These are phyloP conservation scores for Heliconius cydno DNA, from an alignment of 2,888 invertebrate species.

Conservation along the genomic window DNA sequence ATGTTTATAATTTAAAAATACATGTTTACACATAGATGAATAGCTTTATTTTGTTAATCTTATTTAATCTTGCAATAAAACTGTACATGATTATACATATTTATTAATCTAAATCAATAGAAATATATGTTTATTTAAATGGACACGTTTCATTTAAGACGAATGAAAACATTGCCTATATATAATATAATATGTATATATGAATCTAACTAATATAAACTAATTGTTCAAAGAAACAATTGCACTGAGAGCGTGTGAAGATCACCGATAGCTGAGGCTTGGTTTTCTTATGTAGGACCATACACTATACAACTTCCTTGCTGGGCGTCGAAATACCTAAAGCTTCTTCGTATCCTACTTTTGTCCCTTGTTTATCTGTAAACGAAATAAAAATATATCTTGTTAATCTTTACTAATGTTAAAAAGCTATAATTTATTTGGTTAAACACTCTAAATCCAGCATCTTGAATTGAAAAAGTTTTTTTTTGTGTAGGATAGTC, in stretches of 20 bases:
- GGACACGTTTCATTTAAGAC: slow-evolving; percentile 73
- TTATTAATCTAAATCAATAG: slow-evolving; percentile 69
- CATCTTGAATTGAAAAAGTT: too few relatives aligned
- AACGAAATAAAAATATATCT: slow-evolving; percentile 35
- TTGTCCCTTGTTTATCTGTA: slow-evolving; percentile 83
- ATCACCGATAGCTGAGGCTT: slow-evolving; percentile 51
- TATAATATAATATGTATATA: slow-evolving; percentile 60
- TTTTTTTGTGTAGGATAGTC: background rate
- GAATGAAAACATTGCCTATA: slow-evolving; percentile 67
- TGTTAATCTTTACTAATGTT: background rate
- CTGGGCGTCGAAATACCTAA: slow-evolving; percentile 96
- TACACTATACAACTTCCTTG: slow-evolving; percentile 88
- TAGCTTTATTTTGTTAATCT: slow-evolving; percentile 41
- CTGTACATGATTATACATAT: slow-evolving; percentile 78
- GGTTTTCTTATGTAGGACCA: slow-evolving; percentile 39
- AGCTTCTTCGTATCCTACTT: slow-evolving; percentile 94
- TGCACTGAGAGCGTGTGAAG: slow-evolving; percentile 75
- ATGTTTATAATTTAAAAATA: slow-evolving; percentile 31
- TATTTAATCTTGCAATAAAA: slow-evolving; percentile 68
- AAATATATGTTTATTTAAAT: slow-evolving; percentile 71
- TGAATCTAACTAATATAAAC: slow-evolving; percentile 64
- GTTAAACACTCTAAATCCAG: too few relatives aligned
- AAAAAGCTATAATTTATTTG: background rate
- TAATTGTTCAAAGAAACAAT: slow-evolving; percentile 77
- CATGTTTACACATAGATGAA: slow-evolving; percentile 37